Evolutionary conservation across 2,888 invertebrate species (phyloP), one percentile per base, ranked within the genome.

Genomic region (Orthosia gracilis): DNA sequence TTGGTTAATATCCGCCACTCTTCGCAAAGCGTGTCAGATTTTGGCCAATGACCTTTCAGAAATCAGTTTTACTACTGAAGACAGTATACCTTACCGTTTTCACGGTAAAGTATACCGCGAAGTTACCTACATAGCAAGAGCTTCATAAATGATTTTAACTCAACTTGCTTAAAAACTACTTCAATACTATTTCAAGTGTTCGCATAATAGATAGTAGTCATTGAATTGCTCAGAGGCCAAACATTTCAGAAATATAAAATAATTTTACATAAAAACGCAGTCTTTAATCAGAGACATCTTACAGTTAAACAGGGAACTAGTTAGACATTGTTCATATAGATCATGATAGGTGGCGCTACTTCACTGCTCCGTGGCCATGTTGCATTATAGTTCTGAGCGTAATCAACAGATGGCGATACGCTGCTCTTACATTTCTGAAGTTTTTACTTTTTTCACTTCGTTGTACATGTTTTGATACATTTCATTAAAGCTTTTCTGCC

Each of bases 401-500:
- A 18, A 1, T 12, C 1, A 23, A 59, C n/a, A 86, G 86, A 81
- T 83, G 81, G 85, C 83, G 64, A 23, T 78, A 57, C 12, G 12
- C 11, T 49, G 23, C n/a, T 57, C 58, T 65, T 73, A 0, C 15
- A 61, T 58, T 59, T 49, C 40, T 47, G 4, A 15, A 71, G 54
- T 64, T 3, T n/a, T n/a, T n/a, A n/a, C 54, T 62, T 63, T 72
- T 73, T 75, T 74, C 54, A 88, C 77, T 57, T 89, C 84, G 57
- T 92, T 85, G 64, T 90, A 95, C 83, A 94, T 82, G 49, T 92
- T 80, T 17, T 87, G 78, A 80, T 87, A 94, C 50, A 91, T 65
- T 31, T 88, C 88, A 85, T 94, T 95, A 54, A 89, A 90, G 21
- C 55, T 79, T 12, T 84, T 76, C 65, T 94, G 93, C 75, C 94